Evolutionary conservation across 2,888 invertebrate species (phyloP).

Genomic region (Dynastes hyllus): DNA sequence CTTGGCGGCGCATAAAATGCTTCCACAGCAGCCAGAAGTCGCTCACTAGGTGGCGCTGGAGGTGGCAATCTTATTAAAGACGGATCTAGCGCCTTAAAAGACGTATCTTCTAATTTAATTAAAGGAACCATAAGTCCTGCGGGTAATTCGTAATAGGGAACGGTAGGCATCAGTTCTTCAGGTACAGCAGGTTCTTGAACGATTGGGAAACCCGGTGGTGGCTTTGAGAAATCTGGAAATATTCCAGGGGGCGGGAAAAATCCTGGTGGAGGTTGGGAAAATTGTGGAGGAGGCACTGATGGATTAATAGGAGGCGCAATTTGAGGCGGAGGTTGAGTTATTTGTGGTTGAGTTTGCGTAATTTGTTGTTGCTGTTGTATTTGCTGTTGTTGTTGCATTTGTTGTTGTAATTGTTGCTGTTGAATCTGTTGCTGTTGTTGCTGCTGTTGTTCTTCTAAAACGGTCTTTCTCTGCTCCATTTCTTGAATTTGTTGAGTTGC

Average conservation of each 20-base stretch:
- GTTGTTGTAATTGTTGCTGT: conserved; percentile 56
- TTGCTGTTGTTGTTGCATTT: conserved; percentile 53
- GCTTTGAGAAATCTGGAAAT: conserved; percentile 89
- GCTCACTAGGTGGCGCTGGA: conserved; percentile 95
- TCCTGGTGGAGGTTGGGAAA: conserved; percentile 67
- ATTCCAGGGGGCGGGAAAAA: conserved; percentile 72
- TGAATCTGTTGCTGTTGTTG: conserved; percentile 66
- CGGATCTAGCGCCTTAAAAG: conserved; percentile 93
- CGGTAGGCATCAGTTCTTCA: conserved; percentile 87
- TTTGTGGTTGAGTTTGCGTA: conserved; percentile 49
- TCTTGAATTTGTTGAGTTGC: conserved; percentile 91
- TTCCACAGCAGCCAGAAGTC: conserved; percentile 94
- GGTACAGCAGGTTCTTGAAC: conserved; percentile 73
- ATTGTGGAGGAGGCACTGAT: conserved; percentile 68
- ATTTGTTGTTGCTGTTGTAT: conserved; percentile 41
- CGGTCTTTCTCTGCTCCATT: conserved; percentile 82
- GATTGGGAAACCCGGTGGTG: conserved; percentile 85
- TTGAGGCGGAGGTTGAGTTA: conserved; percentile 53
- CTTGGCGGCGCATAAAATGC: conserved; percentile 96
- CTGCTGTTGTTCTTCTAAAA: conserved; percentile 74
- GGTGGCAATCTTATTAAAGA: conserved; percentile 93
- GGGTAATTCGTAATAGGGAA: conserved; percentile 97
- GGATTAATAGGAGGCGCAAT: conserved; percentile 66
- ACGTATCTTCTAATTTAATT: conserved; percentile 92
- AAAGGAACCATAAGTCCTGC: conserved; percentile 99